A percentile compares a stretch with the other conserved stretches of the same genome.
Conservation (phyloP, 2,888 invertebrate genomes). For the Pheosia tremula region DNA sequence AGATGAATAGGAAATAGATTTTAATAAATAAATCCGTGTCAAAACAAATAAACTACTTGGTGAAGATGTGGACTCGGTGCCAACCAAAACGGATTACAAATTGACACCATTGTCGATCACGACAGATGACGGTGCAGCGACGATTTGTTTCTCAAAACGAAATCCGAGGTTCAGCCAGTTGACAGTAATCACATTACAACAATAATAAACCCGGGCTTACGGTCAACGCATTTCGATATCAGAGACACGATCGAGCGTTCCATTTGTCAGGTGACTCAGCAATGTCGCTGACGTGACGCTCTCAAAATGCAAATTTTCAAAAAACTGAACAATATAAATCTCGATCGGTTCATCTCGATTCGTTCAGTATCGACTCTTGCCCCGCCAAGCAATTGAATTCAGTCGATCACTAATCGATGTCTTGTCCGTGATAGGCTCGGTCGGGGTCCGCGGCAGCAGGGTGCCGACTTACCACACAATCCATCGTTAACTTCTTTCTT, state of each 20-base stretch:
- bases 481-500: constrained; percentile 84
- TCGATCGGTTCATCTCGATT: constrained; percentile 77
- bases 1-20: constrained; percentile 48
- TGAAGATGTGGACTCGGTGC: constrained; percentile 8
- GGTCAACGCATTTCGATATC: constrained; percentile 81
- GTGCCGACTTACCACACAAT: constrained; percentile 85
- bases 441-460: constrained; percentile 83
- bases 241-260: constrained; percentile 74
- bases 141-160: constrained; percentile 55
- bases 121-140: constrained; percentile 53
- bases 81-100: constrained; percentile 49
- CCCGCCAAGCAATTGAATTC: constrained; percentile 83
- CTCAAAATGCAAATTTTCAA: constrained; percentile 82
- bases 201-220: constrained; percentile 79
- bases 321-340: constrained; percentile 81
- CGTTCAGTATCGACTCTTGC: constrained; percentile 79
- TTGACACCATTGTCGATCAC: constrained; percentile 44
- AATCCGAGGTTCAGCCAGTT: constrained; percentile 61
- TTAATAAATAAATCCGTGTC: constrained; percentile 24
- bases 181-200: constrained; percentile 81
- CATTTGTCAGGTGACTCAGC: constrained; percentile 84
- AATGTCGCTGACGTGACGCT: constrained; percentile 80
- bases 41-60: constrained; percentile 3
- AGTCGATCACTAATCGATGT: constrained; percentile 85
- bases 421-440: constrained; percentile 83